These are phyloP conservation scores for Formica exsecta DNA, from an alignment of 1,140 invertebrate species.

Conservation along the genomic window DNA sequence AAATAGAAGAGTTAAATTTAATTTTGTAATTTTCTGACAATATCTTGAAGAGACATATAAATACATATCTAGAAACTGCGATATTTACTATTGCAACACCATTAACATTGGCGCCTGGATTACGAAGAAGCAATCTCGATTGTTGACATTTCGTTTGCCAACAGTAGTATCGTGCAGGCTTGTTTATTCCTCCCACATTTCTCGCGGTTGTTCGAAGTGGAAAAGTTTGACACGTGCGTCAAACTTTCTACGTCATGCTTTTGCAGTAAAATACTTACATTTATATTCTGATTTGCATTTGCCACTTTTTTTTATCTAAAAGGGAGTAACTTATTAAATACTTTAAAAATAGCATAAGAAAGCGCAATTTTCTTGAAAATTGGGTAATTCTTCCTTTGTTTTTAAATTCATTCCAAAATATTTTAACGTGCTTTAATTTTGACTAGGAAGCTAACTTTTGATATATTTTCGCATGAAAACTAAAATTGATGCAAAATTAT, in stretches of 20 bases:
- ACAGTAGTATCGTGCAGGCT: not conserved
- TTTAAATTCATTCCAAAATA: too few relatives aligned
- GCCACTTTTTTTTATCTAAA: not conserved
- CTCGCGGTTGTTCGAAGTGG: not conserved
- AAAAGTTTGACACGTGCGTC: slow-evolving; percentile 4
- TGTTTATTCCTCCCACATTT: slow-evolving; percentile 42
- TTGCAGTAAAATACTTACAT: not conserved
- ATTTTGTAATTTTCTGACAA: not conserved
- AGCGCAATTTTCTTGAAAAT: not conserved
- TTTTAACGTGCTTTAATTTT: not conserved
- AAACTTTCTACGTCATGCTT: not conserved
- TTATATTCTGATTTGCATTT: not conserved
- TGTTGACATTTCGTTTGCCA: slow-evolving; percentile 40
- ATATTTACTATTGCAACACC: not conserved
- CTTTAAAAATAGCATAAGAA: not conserved
- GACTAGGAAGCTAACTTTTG: not conserved
- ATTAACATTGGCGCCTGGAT: not conserved
- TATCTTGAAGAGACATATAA: not conserved
- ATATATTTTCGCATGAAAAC: not conserved
- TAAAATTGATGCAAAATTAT: not conserved
- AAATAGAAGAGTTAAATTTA: not conserved
- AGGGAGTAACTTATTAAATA: not conserved
- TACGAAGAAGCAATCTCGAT: slow-evolving; percentile 12
- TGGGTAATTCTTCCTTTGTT: not conserved
- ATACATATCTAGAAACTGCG: not conserved